Percentiles rank a stretch among this genome's conserved stretches.
These are phyloP conservation scores for Andrena flavipes DNA, from an alignment of 2,888 invertebrate genomes.

Conservation along the genomic window DNA sequence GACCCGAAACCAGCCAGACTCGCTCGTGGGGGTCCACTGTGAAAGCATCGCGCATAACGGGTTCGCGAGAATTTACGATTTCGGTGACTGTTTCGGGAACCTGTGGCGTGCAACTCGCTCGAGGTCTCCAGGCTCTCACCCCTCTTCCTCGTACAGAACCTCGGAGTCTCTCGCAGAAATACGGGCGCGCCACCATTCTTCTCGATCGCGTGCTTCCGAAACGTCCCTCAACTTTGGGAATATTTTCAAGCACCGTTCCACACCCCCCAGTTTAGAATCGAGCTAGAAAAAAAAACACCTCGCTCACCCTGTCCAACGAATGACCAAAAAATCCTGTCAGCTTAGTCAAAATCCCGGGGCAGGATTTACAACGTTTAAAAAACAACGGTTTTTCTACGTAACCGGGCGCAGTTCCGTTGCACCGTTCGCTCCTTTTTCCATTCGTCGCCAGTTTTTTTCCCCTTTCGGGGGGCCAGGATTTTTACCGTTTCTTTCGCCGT, in stretches of 20 bases:
- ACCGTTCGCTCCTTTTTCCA: constrained; percentile 65
- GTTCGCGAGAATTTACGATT: constrained; percentile 77
- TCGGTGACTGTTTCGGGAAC: constrained; percentile 45
- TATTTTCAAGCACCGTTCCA: neutral
- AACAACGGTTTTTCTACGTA: constrained; percentile 42
- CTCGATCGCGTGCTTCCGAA: neutral
- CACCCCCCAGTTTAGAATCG: neutral
- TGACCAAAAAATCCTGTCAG: constrained; percentile 25
- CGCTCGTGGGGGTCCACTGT: constrained; percentile 45
- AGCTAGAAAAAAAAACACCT: neutral
- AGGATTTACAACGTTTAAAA: constrained; percentile 51
- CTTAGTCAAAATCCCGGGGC: neutral
- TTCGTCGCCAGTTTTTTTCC: constrained; percentile 47
- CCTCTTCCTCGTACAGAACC: neutral
- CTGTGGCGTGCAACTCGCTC: constrained; percentile 44
- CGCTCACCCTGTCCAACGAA: neutral
- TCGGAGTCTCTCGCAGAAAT: neutral
- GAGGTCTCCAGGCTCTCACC: neutral
- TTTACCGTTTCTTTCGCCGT: constrained; percentile 65
- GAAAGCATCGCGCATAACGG: constrained; percentile 69
- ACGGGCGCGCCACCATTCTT: neutral
- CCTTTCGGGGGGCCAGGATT: constrained; percentile 26
- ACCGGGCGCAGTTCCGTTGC: constrained; percentile 16
- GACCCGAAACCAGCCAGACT: constrained; percentile 69
- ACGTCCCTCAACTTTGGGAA: constrained; percentile 1